Evolutionary conservation across 2,888 invertebrate species (phyloP).

Genomic region (Tridacna gigas): DNA sequence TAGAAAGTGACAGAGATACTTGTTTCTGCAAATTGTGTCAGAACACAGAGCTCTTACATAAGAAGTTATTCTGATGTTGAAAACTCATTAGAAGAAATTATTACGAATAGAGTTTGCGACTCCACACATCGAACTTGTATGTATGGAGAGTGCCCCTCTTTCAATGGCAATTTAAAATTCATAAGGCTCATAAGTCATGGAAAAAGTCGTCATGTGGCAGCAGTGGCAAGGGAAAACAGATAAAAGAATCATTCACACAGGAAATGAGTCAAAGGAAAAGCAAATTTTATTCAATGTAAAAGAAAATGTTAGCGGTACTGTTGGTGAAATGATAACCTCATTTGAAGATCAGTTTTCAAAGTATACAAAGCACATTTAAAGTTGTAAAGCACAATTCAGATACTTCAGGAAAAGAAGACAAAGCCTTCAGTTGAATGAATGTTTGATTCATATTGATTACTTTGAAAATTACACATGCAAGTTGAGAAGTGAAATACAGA

Average conservation of each 20-base stretch:
- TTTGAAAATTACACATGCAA: conserved; percentile 82
- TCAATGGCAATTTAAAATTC: background rate
- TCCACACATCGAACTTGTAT: background rate
- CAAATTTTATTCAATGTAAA: conserved; percentile 36
- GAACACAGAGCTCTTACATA: conserved; percentile 47
- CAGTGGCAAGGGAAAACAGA: conserved; percentile 48
- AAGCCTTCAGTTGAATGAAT: conserved; percentile 60
- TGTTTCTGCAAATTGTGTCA: conserved; percentile 59
- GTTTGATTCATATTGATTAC: conserved; percentile 80
- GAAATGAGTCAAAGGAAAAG: conserved; percentile 15
- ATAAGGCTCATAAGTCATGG: background rate
- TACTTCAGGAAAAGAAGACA: conserved; percentile 55
- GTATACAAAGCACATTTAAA: conserved; percentile 51
- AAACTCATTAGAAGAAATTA: conserved; percentile 16
- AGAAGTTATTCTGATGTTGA: conserved; percentile 37
- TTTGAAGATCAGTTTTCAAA: conserved; percentile 32
- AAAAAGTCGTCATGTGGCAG: conserved; percentile 25
- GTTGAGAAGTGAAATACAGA: conserved; percentile 82
- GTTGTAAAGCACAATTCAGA: conserved; percentile 57
- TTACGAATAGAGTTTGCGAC: conserved; percentile 2
- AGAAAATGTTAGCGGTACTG: conserved; percentile 39
- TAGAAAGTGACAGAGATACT: conserved; percentile 58
- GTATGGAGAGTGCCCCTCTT: background rate
- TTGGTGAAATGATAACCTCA: conserved; percentile 15
- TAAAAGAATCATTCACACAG: conserved; percentile 15